These are phyloP conservation scores for Ptychochromis oligacanthus DNA, from an alignment of 2,113 vertebrate genomes.

Conservation along the genomic window DNA sequence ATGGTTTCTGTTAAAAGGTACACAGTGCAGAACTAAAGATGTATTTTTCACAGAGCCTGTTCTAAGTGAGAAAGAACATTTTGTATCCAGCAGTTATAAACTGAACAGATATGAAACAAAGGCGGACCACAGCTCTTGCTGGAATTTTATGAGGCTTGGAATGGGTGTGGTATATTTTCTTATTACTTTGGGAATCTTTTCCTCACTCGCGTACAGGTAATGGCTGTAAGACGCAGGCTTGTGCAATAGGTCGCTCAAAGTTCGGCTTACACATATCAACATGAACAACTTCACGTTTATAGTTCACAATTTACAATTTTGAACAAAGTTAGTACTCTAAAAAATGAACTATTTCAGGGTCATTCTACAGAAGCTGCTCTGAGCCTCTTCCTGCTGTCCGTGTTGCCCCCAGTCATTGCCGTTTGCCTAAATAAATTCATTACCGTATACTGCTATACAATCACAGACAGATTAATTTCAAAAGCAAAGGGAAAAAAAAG, in stretches of 20 bases:
- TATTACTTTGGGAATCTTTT: neutral
- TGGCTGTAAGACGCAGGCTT: neutral
- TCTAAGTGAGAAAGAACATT: neutral
- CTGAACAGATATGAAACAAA: neutral
- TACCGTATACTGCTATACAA: neutral
- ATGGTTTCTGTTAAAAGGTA: no score
- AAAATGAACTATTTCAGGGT: neutral
- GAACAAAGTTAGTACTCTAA: neutral
- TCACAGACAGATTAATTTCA: neutral
- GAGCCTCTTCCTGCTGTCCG: accelerated
- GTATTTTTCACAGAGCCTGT: no score
- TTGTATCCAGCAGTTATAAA: neutral
- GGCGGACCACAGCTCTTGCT: accelerated
- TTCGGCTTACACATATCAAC: neutral
- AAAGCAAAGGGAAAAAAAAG: neutral
- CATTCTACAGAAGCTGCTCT: neutral
- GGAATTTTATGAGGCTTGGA: accelerated
- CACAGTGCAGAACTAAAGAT: no score
- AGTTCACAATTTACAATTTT: neutral
- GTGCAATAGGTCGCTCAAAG: neutral
- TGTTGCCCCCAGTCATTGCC: no score
- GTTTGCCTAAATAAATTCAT: accelerated
- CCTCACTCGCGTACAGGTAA: neutral
- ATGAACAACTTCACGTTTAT: neutral
- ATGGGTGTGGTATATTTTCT: neutral